These are phyloP conservation scores for Drosophila gaucha DNA, from an alignment of 2,888 invertebrate genomes.

Conservation along the genomic window DNA sequence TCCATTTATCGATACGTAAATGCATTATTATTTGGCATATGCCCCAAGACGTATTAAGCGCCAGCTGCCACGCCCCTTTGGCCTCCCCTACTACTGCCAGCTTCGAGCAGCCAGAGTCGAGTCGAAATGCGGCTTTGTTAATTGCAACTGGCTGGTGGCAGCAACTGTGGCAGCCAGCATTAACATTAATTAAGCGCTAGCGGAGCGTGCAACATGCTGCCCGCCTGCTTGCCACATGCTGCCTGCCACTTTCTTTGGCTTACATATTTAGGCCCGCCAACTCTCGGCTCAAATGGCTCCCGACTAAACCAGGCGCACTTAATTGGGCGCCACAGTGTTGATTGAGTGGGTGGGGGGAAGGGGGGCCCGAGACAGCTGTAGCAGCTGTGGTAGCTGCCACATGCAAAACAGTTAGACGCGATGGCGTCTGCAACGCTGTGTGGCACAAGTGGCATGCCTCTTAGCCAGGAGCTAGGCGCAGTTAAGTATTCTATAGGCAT, in stretches of 20 bases:
- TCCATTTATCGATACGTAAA: slow-evolving; percentile 25
- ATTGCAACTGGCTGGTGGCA: slow-evolving; percentile 49
- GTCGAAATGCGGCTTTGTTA: slow-evolving; percentile 53
- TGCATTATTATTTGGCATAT: slow-evolving; percentile 47
- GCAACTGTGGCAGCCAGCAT: slow-evolving; percentile 25
- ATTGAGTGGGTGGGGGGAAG: neutral
- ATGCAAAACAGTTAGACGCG: slow-evolving; percentile 52
- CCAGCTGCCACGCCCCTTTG: neutral
- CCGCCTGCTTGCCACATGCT: slow-evolving; percentile 1
- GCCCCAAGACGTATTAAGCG: slow-evolving; percentile 13
- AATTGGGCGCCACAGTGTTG: slow-evolving; percentile 43
- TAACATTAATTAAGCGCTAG: slow-evolving; percentile 75
- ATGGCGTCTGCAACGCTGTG: neutral
- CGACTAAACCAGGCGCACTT: slow-evolving; percentile 42
- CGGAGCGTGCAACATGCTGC: slow-evolving; percentile 74
- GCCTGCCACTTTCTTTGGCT: slow-evolving; percentile 66
- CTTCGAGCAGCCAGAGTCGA: neutral
- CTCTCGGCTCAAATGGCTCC: slow-evolving; percentile 45
- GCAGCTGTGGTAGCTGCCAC: slow-evolving; percentile 9
- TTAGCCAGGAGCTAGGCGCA: too few relatives aligned
- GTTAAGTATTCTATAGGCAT: too few relatives aligned
- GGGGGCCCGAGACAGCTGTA: neutral
- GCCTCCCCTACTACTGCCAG: neutral
- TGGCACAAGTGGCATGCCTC: too few relatives aligned
- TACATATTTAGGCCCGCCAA: slow-evolving; percentile 46